Percentiles rank a stretch among this genome's conserved stretches.
phyloP scores from a whole-genome alignment of 2,113 vertebrate species.

The Pachycephala philippinensis region DNA sequence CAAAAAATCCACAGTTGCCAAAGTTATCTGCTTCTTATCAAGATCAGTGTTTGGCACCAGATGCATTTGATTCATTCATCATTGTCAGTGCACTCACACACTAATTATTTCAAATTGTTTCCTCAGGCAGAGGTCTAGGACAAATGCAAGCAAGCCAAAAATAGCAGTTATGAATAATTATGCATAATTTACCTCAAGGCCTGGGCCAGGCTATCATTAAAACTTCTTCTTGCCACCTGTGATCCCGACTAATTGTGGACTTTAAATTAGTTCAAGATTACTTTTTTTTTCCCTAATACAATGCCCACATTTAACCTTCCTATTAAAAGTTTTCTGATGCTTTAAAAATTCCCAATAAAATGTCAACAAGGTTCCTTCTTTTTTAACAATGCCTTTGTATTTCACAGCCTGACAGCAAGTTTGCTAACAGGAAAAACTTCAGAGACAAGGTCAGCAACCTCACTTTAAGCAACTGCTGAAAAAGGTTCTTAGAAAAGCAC shows the following conservation, averaged over 20 bases:
- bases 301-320: conserved; percentile 28
- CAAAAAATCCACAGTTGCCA: conserved; percentile 62
- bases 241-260: conserved; percentile 66
- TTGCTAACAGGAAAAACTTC: neutral
- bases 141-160: conserved; percentile 87
- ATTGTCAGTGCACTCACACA: conserved; percentile 79
- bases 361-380: neutral
- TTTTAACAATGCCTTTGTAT: neutral
- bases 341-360: conserved; percentile 49
- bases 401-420: neutral
- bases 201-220: conserved; percentile 77
- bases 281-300: neutral
- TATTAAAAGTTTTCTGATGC: conserved; percentile 24
- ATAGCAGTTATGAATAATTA: conserved; percentile 96
- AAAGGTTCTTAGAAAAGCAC: neutral
- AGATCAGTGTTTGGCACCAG: conserved; percentile 68
- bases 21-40: conserved; percentile 82
- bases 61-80: conserved; percentile 84
- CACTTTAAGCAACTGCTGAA: neutral
- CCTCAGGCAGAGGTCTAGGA: conserved; percentile 87
- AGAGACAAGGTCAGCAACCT: conserved; percentile 9
- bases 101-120: conserved; percentile 97
- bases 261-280: conserved; percentile 74
- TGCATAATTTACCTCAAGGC: conserved; percentile 94
- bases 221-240: conserved; percentile 76